Conservation (phyloP, 2,888 invertebrate genomes). For the Mesorhabditis sp. region DNA sequence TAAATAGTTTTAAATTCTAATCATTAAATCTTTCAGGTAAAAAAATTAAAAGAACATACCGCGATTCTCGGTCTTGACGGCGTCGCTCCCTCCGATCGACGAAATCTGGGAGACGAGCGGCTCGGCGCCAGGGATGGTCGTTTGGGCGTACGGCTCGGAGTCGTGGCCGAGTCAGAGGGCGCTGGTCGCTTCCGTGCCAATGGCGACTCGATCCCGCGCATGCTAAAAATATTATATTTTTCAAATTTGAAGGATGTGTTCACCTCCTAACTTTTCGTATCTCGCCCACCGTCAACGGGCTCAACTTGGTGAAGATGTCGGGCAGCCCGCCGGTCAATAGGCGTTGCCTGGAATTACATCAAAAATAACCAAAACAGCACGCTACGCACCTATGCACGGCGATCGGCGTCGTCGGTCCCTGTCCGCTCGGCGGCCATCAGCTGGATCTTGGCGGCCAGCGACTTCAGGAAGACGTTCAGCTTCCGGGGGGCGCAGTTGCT, state of each 20-base stretch:
- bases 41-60: conserved; percentile 4
- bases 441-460: conserved; percentile 41
- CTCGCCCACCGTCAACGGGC: conserved; percentile 40
- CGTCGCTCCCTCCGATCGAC: too few relatives aligned
- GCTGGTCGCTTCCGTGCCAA: conserved; percentile 7
- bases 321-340: conserved; percentile 24
- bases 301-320: conserved; percentile 34
- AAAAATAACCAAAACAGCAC: conserved; percentile 5
- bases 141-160: not conserved
- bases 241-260: not conserved
- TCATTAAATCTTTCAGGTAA: too few relatives aligned
- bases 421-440: conserved; percentile 29
- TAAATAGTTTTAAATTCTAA: not conserved
- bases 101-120: too few relatives aligned
- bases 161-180: not conserved
- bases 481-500: conserved; percentile 40
- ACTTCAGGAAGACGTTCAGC: conserved; percentile 43
- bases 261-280: conserved; percentile 37
- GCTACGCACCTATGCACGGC: conserved; percentile 11
- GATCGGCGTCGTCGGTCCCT: conserved; percentile 20
- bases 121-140: too few relatives aligned
- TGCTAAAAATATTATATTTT: conserved; percentile 12
- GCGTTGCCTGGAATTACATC: not conserved
- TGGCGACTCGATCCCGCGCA: conserved; percentile 22
- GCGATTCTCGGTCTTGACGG: not conserved